A percentile compares a stretch with the other conserved stretches of the same genome.
These are phyloP conservation scores for Dolomedes plantarius DNA, from an alignment of 2,888 invertebrate genomes.

Conservation along the genomic window DNA sequence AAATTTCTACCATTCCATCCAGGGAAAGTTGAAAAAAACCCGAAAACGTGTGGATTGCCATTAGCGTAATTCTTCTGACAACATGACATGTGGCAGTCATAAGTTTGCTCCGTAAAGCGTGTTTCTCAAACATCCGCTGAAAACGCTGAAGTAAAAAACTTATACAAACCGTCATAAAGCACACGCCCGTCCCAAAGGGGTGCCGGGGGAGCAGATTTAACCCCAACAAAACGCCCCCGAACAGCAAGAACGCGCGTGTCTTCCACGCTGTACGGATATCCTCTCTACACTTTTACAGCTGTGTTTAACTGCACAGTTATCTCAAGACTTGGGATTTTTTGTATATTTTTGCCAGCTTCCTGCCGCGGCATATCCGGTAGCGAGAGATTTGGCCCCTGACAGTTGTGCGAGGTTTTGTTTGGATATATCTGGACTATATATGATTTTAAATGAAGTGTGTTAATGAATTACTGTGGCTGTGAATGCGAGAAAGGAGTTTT, in stretches of 20 bases:
- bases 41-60: neutral
- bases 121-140: slow-evolving; percentile 52
- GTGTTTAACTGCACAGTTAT: slow-evolving; percentile 39
- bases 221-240: slow-evolving; percentile 20
- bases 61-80: slow-evolving; percentile 16
- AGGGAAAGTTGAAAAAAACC: neutral
- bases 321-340: slow-evolving; percentile 24
- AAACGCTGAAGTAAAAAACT: slow-evolving; percentile 21
- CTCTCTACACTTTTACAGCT: slow-evolving; percentile 35
- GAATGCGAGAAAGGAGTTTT: too few species aligned
- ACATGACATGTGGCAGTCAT: slow-evolving; percentile 14
- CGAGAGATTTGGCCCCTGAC: neutral
- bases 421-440: too few species aligned
- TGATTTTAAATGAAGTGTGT: neutral
- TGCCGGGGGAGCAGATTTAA: neutral
- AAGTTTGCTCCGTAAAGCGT: slow-evolving; percentile 23
- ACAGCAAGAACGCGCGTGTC: slow-evolving; percentile 15
- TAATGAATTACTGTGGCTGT: neutral
- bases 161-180: slow-evolving; percentile 58
- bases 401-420: slow-evolving; percentile 8
- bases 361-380: slow-evolving; percentile 48
- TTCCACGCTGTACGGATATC: slow-evolving; percentile 21
- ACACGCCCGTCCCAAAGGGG: slow-evolving; percentile 24
- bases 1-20: neutral
- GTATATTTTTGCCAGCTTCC: slow-evolving; percentile 51